These are phyloP conservation scores for Carcina quercana DNA, from an alignment of 2,888 invertebrate genomes.

Conservation along the genomic window DNA sequence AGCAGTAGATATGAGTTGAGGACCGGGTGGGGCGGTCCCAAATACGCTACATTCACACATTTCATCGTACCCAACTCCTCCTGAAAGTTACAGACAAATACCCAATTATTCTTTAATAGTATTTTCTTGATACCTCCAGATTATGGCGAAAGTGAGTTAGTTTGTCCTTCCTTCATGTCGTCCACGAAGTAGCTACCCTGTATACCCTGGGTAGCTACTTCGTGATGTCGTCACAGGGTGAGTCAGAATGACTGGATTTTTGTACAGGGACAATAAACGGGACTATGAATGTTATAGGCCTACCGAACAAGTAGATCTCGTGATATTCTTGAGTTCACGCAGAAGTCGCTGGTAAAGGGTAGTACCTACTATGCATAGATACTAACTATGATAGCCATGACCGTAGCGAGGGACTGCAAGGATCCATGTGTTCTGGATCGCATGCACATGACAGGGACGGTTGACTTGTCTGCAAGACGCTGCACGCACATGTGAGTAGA, in stretches of 20 bases:
- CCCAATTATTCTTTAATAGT: too few species aligned
- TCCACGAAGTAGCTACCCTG: too few species aligned
- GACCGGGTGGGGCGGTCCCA: slow-evolving; percentile 49
- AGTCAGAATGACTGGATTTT: too few species aligned
- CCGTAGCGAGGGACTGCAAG: slow-evolving; percentile 47
- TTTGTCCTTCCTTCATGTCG: too few species aligned
- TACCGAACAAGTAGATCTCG: background rate
- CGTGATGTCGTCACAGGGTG: too few species aligned
- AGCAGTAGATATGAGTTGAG: slow-evolving; percentile 58
- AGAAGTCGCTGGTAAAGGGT: background rate
- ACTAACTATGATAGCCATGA: slow-evolving; percentile 52
- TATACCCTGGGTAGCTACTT: too few species aligned
- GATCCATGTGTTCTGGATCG: slow-evolving; percentile 50
- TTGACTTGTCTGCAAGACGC: slow-evolving; percentile 42
- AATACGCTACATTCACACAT: slow-evolving; percentile 37
- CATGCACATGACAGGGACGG: slow-evolving; percentile 56
- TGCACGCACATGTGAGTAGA: slow-evolving; percentile 46
- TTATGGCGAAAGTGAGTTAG: too few species aligned
- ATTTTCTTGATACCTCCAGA: too few species aligned
- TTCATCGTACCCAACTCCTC: slow-evolving; percentile 42
- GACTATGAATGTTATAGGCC: background rate
- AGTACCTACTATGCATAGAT: too few species aligned
- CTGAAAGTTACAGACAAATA: slow-evolving; percentile 25
- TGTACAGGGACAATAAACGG: background rate
- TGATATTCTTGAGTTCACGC: background rate